Percentiles rank a stretch among this genome's conserved stretches.
Conservation (phyloP, 2,888 invertebrate species). For the Amorpha juglandis region DNA sequence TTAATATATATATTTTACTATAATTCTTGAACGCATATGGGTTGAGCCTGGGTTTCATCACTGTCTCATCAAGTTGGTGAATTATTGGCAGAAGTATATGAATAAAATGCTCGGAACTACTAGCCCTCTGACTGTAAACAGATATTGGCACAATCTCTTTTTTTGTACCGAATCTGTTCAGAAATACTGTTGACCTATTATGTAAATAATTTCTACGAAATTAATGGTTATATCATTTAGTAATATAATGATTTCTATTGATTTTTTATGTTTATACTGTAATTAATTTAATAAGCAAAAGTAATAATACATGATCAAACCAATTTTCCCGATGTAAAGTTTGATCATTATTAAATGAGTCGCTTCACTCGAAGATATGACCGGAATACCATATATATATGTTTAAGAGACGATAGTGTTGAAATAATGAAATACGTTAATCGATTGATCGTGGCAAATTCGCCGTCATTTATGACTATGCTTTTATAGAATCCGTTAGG, state of each 20-base stretch:
- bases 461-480: too few species aligned
- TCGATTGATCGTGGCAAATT: too few species aligned
- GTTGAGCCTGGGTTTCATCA: conserved; percentile 23
- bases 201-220: conserved; percentile 18
- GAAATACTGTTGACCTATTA: conserved; percentile 19
- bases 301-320: neutral
- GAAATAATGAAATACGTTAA: too few species aligned
- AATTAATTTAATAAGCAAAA: conserved; percentile 6
- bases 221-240: conserved; percentile 6
- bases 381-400: too few species aligned
- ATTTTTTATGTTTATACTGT: conserved; percentile 6
- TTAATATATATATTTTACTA: neutral
- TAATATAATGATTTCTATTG: neutral
- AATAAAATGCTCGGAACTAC: neutral
- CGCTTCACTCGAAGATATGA: conserved; percentile 1
- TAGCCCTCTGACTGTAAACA: conserved; percentile 22
- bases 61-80: conserved; percentile 19
- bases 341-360: neutral
- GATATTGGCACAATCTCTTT: neutral
- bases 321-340: neutral
- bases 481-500: too few species aligned
- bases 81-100: conserved; percentile 13
- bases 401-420: too few species aligned
- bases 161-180: conserved; percentile 7
- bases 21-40: neutral